Conservation (phyloP, 2,113 vertebrate species). For the Grallaria varia region DNA sequence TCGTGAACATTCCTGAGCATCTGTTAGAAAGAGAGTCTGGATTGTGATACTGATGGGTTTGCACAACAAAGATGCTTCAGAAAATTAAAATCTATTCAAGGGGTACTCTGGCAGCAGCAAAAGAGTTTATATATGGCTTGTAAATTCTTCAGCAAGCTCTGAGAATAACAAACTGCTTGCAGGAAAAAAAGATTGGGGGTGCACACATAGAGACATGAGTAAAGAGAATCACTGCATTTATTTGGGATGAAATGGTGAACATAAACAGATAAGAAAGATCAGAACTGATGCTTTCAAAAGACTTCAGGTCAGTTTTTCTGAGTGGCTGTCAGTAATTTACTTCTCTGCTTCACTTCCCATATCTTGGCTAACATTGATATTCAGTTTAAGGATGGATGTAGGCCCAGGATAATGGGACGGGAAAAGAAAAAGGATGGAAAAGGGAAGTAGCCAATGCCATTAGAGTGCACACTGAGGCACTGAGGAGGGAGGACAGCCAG, state of each 20-base stretch:
- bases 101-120: slow-evolving; percentile 2
- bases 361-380: neutral
- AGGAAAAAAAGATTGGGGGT: neutral
- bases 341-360: neutral
- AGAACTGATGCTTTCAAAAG: neutral
- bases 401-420: neutral
- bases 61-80: neutral
- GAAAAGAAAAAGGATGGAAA: neutral
- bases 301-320: neutral
- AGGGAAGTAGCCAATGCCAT: neutral
- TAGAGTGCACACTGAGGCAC: neutral
- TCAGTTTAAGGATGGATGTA: neutral
- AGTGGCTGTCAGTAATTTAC: neutral
- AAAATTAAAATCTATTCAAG: slow-evolving; percentile 26
- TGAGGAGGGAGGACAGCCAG: neutral
- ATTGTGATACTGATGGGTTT: neutral
- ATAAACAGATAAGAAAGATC: neutral
- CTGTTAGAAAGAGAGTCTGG: neutral
- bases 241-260: neutral
- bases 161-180: neutral
- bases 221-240: neutral
- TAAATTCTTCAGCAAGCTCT: neutral
- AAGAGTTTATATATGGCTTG: neutral
- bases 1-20: neutral
- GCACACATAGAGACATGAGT: neutral